phyloP scores from a whole-genome alignment of 2,113 vertebrate species.

The Brachyhypopomus occidentalis region DNA sequence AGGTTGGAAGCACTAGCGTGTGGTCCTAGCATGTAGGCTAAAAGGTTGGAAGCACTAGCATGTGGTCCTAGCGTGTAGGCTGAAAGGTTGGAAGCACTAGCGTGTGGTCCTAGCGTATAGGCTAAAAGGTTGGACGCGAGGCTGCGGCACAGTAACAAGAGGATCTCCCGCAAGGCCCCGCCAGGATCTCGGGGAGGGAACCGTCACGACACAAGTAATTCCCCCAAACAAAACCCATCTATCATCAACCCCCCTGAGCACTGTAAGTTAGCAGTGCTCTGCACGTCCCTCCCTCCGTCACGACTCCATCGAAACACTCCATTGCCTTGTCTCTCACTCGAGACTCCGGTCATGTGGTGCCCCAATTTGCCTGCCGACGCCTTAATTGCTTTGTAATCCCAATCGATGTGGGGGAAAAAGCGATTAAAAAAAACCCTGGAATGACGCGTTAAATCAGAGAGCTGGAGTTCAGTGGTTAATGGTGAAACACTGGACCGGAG shows the following conservation, averaged over 20 bases:
- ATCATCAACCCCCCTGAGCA: slow-evolving; percentile 47
- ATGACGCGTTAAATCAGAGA: background rate
- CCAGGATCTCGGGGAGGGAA: slow-evolving; percentile 21
- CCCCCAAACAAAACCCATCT: slow-evolving; percentile 54
- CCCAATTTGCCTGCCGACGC: too few relatives aligned
- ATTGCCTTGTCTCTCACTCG: background rate
- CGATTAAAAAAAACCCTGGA: background rate
- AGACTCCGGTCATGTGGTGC: background rate
- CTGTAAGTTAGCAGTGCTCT: background rate
- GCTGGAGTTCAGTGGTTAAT: background rate
- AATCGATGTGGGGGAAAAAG: background rate
- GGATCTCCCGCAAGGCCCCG: background rate
- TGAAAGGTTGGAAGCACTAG: background rate
- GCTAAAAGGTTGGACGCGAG: background rate
- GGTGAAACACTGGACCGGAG: background rate
- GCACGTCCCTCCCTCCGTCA: slow-evolving; percentile 15
- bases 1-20: background rate
- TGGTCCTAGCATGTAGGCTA: too few relatives aligned
- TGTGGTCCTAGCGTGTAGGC: too few relatives aligned
- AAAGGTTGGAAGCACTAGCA: background rate
- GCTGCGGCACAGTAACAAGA: slow-evolving; percentile 3
- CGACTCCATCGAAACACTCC: slow-evolving; percentile 11
- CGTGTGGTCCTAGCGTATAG: too few relatives aligned
- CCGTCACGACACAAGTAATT: slow-evolving; percentile 50
- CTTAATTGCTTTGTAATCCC: background rate